These are phyloP conservation scores for Isichthys henryi DNA, from an alignment of 2,113 vertebrate genomes.

Conservation along the genomic window DNA sequence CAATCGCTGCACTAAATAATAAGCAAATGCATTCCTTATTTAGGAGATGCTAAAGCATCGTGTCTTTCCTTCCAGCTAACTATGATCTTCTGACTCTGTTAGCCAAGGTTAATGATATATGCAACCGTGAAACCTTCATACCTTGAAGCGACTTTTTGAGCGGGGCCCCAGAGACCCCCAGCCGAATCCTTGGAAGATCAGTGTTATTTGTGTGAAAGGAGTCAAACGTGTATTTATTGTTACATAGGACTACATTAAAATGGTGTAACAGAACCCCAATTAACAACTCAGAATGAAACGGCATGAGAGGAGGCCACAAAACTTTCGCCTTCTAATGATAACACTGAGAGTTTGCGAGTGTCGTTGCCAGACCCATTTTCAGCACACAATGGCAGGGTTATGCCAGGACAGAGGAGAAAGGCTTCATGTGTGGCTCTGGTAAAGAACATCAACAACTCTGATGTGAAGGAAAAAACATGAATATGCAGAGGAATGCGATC, in stretches of 20 bases:
- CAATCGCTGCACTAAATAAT: neutral
- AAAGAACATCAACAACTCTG: neutral
- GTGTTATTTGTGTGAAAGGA: neutral
- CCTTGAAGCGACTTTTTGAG: neutral
- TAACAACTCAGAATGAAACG: neutral
- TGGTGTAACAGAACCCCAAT: neutral
- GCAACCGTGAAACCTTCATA: neutral
- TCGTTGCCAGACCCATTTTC: neutral
- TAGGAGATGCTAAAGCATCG: neutral
- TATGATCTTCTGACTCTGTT: neutral
- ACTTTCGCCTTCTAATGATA: neutral
- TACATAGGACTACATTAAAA: neutral
- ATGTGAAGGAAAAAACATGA: neutral
- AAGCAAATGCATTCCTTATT: neutral
- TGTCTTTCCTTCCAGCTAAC: neutral
- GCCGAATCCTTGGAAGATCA: neutral
- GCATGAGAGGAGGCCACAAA: neutral
- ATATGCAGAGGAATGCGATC: neutral
- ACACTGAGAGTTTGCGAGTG: neutral
- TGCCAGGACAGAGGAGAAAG: slow-evolving; percentile 3
- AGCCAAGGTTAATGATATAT: neutral
- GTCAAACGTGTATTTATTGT: neutral
- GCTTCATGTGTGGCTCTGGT: neutral
- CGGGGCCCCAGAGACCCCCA: neutral
- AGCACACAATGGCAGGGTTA: slow-evolving; percentile 19